Evolutionary conservation across 2,797 vertebrate genomes (phyloP), one percentile per base, ranked within the genome.

Genomic region (Clarias platycephalus): DNA sequence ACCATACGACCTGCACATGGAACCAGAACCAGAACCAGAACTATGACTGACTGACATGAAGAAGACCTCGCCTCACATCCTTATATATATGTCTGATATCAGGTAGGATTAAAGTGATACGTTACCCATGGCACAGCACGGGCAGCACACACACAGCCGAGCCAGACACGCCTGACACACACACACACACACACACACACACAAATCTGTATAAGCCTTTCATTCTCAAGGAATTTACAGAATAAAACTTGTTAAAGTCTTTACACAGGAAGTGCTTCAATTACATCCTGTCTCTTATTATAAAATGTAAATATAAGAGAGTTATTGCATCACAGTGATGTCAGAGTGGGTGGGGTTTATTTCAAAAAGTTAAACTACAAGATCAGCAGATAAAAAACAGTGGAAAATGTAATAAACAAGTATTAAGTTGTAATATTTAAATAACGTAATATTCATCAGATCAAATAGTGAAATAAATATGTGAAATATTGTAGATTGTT

Each of bases 121-220:
- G 88, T 90, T 94, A 99, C 98, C 98, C 97, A 79, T 93, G 66
- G 88, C 93, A 34, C 97, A 99, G 93, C 98, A 66, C 4, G 98
- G 97, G 31, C 96, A 98, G 93, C 98, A 67, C 6, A 97, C 97
- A 62, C 58, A 78, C 34, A 98, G 94, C 87, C 97, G 91, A 24
- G 96, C 97, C 84, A 99, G 94, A 89, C 96, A 99, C 74, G 94
- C 93, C 98, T 99, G 94, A 89, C 83, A 89, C 87, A 91, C 90
- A 90, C 77, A 67, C 37, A 72, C 70, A 79, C 49, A 62, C 18
- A 81, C 7, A 24, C 26, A 81, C 80, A 81, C 40, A 66, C 34
- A 66, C 40, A 70, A 5, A 64, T 22, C 44, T 49, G 44, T 49
- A 12, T 49, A 49, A 49, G 44, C 44, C 44, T 49, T 49, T 49